Evolutionary conservation across 2,113 vertebrate species (phyloP).

Genomic region (Crotalus tigris): DNA sequence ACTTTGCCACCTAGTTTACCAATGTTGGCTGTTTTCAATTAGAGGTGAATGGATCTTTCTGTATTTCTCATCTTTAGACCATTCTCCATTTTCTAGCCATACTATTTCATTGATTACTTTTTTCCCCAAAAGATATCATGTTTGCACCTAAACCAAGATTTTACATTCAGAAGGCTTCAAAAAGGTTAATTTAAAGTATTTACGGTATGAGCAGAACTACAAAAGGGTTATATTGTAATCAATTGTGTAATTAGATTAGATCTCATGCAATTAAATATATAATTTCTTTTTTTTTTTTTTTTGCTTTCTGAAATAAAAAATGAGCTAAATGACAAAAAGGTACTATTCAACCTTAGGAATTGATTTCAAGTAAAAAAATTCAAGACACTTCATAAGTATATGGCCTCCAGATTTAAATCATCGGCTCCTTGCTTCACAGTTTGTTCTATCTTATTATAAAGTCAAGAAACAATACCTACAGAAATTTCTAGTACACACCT

Average conservation of each 20-base stretch:
- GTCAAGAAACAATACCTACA: neutral
- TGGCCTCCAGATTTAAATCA: neutral
- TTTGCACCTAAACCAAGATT: neutral
- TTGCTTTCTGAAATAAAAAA: neutral
- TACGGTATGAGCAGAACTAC: neutral
- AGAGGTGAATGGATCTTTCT: neutral
- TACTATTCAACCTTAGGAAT: neutral
- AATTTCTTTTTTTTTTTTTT: neutral
- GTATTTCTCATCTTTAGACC: neutral
- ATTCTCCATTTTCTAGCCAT: neutral
- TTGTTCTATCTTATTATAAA: neutral
- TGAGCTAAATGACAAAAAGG: neutral
- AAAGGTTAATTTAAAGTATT: neutral
- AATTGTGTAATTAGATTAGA: neutral
- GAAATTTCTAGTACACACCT: neutral
- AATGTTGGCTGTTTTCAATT: neutral
- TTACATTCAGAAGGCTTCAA: neutral
- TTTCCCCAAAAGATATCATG: neutral
- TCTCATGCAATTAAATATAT: neutral
- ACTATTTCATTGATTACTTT: neutral
- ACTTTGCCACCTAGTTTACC: neutral
- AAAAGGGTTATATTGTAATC: neutral
- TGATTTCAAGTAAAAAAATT: neutral
- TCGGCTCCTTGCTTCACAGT: neutral
- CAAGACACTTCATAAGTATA: neutral